Base-by-base conservation (phyloP, 2,113 vertebrate genomes). In the Esox niger region DNA sequence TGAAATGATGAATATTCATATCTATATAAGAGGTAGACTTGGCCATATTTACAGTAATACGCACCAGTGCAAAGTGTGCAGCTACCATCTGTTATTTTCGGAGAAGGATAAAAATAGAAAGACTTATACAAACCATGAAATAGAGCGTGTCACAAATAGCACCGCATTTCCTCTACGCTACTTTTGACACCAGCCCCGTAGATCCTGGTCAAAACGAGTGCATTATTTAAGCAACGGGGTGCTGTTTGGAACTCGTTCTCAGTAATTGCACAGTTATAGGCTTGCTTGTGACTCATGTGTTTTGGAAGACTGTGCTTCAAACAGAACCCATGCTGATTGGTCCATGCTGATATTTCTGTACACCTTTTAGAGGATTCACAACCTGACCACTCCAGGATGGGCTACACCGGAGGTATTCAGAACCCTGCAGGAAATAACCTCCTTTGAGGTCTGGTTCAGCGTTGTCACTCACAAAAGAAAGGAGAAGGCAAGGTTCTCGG, bases 401-500 rank as follows among this genome's bases (percentile, higher is more conserved):
- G 94, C 90, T 77, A 93, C 90, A 1, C 67, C 78, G 58, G 89
- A 92, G 0, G 71, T 89, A 43, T 87, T 95, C 17, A 13, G 74
- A 15, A 93, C 89, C 77, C 81, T 97, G 86, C 86, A 75, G 87
- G 80, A 88, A 74, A 76, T 96, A 5, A 85, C 92, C 65, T 91
- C 93, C 66, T 86, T 94, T 63, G 85, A 90, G 66, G 74, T 95
- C 67, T 73, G 86, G 29, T 90, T 91, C 0, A 64, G 90, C 60
- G 93, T 93, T 78, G 85, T 92, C 70, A 81, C 92, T 79, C 82
- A 94, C 73, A 94, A 92, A 79, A 84, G 84, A 6, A 87, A 88
- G 82, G 94, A 95, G 75, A 96, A 95, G 85, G 91, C 93, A 62
- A 83, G 92, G 80, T 88, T 95, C 47, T 92, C 94, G 17, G 95